Percentiles rank a stretch among this genome's conserved stretches.
phyloP scores from a whole-genome alignment of 2,888 invertebrate species.

The Campoletis raptor region DNA sequence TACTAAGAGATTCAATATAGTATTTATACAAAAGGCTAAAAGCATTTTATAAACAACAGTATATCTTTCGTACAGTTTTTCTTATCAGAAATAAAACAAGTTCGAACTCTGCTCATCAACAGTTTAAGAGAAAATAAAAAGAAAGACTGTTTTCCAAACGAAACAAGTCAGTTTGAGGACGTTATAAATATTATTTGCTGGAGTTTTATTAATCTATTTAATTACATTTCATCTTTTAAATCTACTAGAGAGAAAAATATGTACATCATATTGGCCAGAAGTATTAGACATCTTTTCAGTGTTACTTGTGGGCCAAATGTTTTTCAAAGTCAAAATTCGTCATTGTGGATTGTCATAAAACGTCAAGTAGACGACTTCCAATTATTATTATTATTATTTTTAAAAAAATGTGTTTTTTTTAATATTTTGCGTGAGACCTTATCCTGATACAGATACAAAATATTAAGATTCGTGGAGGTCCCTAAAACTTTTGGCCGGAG shows the following conservation, averaged over 20 bases:
- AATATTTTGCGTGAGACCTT: not conserved
- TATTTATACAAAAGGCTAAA: constrained; percentile 59
- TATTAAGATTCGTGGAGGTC: not conserved
- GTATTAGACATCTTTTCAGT: not conserved
- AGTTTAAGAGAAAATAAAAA: not conserved
- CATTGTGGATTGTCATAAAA: not conserved
- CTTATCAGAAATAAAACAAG: constrained; percentile 19
- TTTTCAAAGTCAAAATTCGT: too few relatives aligned
- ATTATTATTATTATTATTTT: not conserved
- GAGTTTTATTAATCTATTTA: not conserved
- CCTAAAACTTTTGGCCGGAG: not conserved
- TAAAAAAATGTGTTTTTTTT: too few relatives aligned
- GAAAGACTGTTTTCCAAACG: not conserved
- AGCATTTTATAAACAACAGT: constrained; percentile 60
- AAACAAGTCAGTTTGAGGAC: not conserved
- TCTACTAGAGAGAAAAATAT: not conserved
- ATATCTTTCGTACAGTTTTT: constrained; percentile 61
- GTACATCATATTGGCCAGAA: not conserved
- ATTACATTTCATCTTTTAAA: not conserved
- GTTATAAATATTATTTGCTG: not conserved
- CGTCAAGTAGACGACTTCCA: not conserved
- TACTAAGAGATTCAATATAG: constrained; percentile 58
- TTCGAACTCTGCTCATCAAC: not conserved
- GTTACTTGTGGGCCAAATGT: not conserved
- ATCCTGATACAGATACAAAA: not conserved